Base-by-base conservation (phyloP, 2,888 invertebrate genomes). In the Hedychridium roseum region DNA sequence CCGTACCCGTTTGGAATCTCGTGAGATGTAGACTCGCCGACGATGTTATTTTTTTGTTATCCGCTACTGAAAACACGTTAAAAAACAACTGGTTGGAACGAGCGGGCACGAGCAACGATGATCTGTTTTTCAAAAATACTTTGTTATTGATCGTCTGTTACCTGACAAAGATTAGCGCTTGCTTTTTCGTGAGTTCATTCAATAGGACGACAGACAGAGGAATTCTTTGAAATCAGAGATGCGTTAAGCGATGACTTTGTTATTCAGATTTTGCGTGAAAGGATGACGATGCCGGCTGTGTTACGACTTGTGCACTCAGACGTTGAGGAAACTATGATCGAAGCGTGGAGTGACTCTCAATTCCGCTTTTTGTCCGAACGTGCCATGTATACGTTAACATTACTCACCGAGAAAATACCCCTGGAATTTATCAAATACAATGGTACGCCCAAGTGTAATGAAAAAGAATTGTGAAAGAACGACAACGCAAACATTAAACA, bases 71-170 rank as follows among this genome's bases (percentile, higher is more conserved):
- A 2, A 53, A n/a, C n/a, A n/a, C n/a, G n/a, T n/a, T n/a, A n/a
- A n/a, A 50, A 2, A 58, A 56, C 9, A 68, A 73, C 2, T 78
- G 79, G 72, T 58, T 71, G 1, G 48, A 69, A 12, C 16, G 43
- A 9, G 48, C 71, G 38, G 59, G 59, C 3, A 38, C 57, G 1
- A 67, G 50, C 3, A 60, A 59, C 7, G 59, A 67, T 9, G 73
- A 78, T 49, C 53, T 76, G 11, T 46, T 59, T n/a, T 79, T 80
- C 32, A 74, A 73, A 47, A 77, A 74, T 49, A 68, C 62, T 16
- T 39, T 80, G 4, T 49, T 79, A 2, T 39, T 74, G 6, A 68
- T 66, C 38, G 27, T 76, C 1, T 68, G 59, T 7, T 61, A 66
- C 37, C 52, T 73, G 9, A 46, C 61, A 3, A 53, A 70, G 32